These are phyloP conservation scores for Nothoprocta perdicaria DNA, from an alignment of 2,113 vertebrate genomes.

Conservation along the genomic window DNA sequence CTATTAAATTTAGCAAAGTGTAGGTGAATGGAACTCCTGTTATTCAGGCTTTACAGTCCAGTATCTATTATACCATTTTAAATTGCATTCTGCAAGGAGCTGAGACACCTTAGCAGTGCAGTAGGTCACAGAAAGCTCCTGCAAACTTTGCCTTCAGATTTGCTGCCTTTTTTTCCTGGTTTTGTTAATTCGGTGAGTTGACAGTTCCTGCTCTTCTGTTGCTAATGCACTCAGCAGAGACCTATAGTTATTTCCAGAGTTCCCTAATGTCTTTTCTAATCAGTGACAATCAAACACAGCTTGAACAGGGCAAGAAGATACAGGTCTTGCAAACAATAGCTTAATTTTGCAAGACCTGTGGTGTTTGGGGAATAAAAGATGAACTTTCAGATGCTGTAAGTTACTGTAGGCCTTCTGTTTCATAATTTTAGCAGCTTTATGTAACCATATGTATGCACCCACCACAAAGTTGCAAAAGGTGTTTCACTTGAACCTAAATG, in stretches of 20 bases:
- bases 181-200: background rate
- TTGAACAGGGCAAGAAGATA: background rate
- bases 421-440: background rate
- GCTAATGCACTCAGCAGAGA: background rate
- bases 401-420: background rate
- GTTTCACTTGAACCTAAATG: fast-evolving
- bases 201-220: background rate
- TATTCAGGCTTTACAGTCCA: background rate
- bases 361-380: background rate
- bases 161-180: background rate
- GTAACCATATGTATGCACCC: background rate
- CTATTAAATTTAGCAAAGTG: background rate
- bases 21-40: background rate
- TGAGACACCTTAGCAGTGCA: fast-evolving
- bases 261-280: background rate
- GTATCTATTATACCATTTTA: fast-evolving
- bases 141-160: fast-evolving
- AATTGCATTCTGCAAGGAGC: fast-evolving
- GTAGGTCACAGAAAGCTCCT: background rate
- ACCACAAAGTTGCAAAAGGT: background rate
- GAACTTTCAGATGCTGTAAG: background rate
- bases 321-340: background rate
- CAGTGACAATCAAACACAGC: background rate
- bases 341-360: background rate
- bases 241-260: background rate